These are phyloP conservation scores for Rhagoletis zephyria DNA, from an alignment of 1,140 invertebrate genomes.

Conservation along the genomic window DNA sequence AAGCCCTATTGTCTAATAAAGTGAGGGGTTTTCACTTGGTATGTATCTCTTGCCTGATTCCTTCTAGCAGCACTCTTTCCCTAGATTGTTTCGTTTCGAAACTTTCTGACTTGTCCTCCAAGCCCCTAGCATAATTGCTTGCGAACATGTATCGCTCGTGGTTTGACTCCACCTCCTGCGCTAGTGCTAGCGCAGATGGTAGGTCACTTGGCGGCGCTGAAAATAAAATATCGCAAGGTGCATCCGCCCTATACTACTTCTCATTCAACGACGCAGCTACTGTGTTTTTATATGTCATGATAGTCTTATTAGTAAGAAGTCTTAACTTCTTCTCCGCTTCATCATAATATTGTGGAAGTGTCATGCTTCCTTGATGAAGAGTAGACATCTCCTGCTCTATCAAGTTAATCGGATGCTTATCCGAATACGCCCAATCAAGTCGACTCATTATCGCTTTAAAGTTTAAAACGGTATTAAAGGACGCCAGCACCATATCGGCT, in stretches of 20 bases:
- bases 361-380: constrained; percentile 51
- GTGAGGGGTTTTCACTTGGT: constrained; percentile 38
- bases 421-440: constrained; percentile 51
- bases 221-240: constrained; percentile 38
- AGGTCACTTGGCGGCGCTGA: constrained; percentile 33
- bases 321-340: constrained; percentile 54
- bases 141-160: constrained; percentile 57
- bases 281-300: constrained; percentile 54
- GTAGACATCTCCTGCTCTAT: constrained; percentile 53
- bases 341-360: constrained; percentile 55
- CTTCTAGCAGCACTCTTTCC: background rate
- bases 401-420: constrained; percentile 53
- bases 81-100: background rate
- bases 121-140: constrained; percentile 54
- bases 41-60: background rate
- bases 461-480: constrained; percentile 50
- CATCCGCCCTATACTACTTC: constrained; percentile 54
- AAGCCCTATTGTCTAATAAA: constrained; percentile 13
- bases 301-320: constrained; percentile 57
- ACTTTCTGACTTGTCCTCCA: constrained; percentile 29
- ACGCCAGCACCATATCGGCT: constrained; percentile 45
- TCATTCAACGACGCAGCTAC: constrained; percentile 50
- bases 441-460: constrained; percentile 52
- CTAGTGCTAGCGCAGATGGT: constrained; percentile 53
- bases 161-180: constrained; percentile 58